Base-by-base conservation (phyloP, 2,113 vertebrate genomes). In the Dipodomys stephensi region DNA sequence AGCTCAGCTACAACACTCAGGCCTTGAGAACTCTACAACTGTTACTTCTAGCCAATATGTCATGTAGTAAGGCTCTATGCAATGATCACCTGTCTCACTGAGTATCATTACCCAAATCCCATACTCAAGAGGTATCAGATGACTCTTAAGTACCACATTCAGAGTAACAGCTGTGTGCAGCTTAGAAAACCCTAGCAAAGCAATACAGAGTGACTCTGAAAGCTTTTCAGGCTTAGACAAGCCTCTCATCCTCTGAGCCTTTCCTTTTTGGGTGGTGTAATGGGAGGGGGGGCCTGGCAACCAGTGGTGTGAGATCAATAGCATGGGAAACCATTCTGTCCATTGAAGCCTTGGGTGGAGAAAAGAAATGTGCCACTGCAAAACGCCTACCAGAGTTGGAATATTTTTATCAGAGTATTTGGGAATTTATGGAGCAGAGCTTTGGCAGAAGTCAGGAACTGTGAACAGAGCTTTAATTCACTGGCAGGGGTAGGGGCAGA, bases 361-460 rank as follows among this genome's bases (percentile, higher is more conserved):
- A 67, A 85, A 82, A 88, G 32, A 7, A 35, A 2, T 53, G 78
- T 25, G 67, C 82, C 84, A 18, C 53, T 57, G 65, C 71, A 79
- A 84, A 87, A 44, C 39, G 12, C 60, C 35, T 5, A 25, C 62
- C 2, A 0, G 19, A 73, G 32, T 27, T 12, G 65, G 19, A 68
- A 49, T 35, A 15, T 12, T 60, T 89, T 90, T 64, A 64, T 88
- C 60, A 20, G 20, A 57, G 28, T 1, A 7, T 76, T 53, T 89
- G 80, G 82, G 71, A 32, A 74, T 95, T 95, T 91, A 81, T 85
- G 65, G 60, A 64, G 62, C 92, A 83, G 44, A 32, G 16, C 23
- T 83, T 46, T 90, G 30, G 65, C 65, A 88, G n/a, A 90, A 49
- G 78, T 84, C 81, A 60, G 49, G 5, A 74, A 78, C 76, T 68